Percentiles rank a stretch among this genome's conserved stretches.
These are phyloP conservation scores for Drosophila paranaensis DNA, from an alignment of 2,888 invertebrate genomes.

Conservation along the genomic window DNA sequence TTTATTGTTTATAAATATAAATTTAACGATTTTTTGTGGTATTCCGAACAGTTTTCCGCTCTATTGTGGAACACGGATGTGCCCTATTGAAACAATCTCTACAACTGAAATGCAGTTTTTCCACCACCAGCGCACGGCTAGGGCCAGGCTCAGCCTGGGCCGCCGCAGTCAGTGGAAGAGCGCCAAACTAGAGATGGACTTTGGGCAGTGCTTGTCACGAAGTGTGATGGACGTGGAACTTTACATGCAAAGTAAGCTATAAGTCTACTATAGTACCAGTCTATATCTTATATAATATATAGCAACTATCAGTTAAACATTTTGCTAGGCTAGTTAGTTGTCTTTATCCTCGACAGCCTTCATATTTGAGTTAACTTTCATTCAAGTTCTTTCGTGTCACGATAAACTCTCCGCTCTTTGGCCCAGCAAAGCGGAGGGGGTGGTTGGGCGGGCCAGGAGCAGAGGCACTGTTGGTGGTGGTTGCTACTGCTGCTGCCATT, in stretches of 20 bases:
- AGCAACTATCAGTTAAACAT: background rate
- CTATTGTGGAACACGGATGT: conserved; percentile 48
- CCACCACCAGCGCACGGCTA: conserved; percentile 53
- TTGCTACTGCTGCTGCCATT: background rate
- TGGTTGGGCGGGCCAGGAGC: conserved; percentile 13
- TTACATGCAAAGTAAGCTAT: too few relatives aligned
- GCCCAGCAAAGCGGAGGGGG: conserved; percentile 15
- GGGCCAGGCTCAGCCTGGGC: conserved; percentile 31
- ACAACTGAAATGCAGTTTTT: conserved; percentile 81
- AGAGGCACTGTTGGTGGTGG: conserved; percentile 37
- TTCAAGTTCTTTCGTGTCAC: conserved; percentile 5
- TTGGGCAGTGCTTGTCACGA: background rate
- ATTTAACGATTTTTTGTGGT: conserved; percentile 3
- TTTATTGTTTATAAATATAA: conserved; percentile 17
- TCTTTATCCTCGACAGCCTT: background rate
- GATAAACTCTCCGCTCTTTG: background rate
- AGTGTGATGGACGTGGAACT: background rate
- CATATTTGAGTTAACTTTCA: background rate
- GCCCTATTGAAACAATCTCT: conserved; percentile 76
- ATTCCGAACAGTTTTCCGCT: conserved; percentile 31
- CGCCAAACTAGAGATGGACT: conserved; percentile 11
- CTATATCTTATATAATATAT: too few relatives aligned
- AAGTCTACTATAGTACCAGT: too few relatives aligned
- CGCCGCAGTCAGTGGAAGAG: conserved; percentile 46
- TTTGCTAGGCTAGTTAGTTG: background rate